Base-by-base conservation (phyloP, 2,113 vertebrate species). In the Macroglossus sobrinus region DNA sequence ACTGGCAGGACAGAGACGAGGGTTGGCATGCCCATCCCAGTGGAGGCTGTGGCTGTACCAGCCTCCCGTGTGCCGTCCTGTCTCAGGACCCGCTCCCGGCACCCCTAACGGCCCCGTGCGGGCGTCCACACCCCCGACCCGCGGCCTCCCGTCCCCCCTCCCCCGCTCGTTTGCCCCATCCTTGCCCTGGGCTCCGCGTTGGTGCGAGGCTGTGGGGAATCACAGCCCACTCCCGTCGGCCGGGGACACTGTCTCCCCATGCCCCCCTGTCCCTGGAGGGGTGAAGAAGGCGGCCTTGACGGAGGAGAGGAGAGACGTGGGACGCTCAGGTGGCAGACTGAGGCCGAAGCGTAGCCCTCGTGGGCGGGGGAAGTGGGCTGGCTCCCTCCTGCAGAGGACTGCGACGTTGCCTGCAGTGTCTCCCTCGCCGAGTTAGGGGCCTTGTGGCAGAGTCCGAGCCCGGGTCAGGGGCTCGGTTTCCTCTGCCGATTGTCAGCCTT, bases 391-490 rank as follows among this genome's bases (percentile, higher is more conserved):
- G 43, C 50, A 43, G 84, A 72, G 87, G 79, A 93, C 64, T 94
- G 79, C 71, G 75, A 80, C 50, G 82, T 96, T 94, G 91, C 93
- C 93, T 95, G 84, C 81, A 90, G 69, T 96, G 84, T 97, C 74
- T 95, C 90, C 84, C 91, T 79, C 3, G 38, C n/a, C 82, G 89
- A 92, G 35, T 94, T 66, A 87, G 43, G 43, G 40, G 30, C 50
- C 89, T 59, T 68, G 53, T 84, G 21, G 72, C 88, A 96, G 57
- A 95, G 87, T 64, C 45, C 38, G 30, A 92, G 38, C 69, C 59
- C 40, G 72, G 40, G 8, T 76, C 50, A 75, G 78, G 66, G 89
- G 47, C 18, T 68, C 28, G 12, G 1, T 55, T 88, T 63, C 94
- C 12, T 3, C 84, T 57, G 38, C 7, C 75, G 55, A 15, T 50